Base-by-base conservation (phyloP, 2,113 vertebrate genomes). In the Chloroceryle aenea region DNA sequence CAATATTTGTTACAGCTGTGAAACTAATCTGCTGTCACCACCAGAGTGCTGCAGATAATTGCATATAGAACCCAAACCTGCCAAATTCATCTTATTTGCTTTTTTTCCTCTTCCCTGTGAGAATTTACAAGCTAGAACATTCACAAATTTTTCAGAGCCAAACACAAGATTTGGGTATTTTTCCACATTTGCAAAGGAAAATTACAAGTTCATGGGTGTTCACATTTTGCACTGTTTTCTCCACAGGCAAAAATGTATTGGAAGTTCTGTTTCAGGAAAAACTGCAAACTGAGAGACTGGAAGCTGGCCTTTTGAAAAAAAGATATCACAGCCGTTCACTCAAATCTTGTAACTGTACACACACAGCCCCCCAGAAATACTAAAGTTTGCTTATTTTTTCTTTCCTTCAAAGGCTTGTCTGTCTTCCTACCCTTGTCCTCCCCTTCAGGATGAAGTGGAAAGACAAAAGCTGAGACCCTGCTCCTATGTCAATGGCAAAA, bases 341-440 rank as follows among this genome's bases (percentile, higher is more conserved):
- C 50, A 43, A 55, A 74, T 59, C 38, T 77, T 62, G 3, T 5
- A 79, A 40, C 9, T 19, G 16, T 45, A 63, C 14, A 38, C n/a
- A 1, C 3, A 48, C 32, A 53, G 45, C 45, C 45, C 19, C 14
- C 43, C 20, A 11, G 2, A 7, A 4, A 15, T 1, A 52, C 9
- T 19, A 12, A 69, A 36, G 11, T 40, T 68, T 29, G 10, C 29
- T 63, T 86, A 14, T 23, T 15, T 81, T 72, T 79, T 48, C 12
- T 64, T 73, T 45, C 74, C 62, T 89, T 58, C 10, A 9, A 68
- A 55, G 63, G 11, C 1, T 53, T 30, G 0, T 32, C 30, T 76
- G 53, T 38, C 58, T 78, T 61, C 59, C 38, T 67, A 11, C 15
- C 30, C 25, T 56, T 30, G 16, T n/a, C 36, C 45, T 73, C 56